Evolutionary conservation across 2,888 invertebrate genomes (phyloP), one percentile per base, ranked within the genome.

Genomic region (Isoperla grammatica): DNA sequence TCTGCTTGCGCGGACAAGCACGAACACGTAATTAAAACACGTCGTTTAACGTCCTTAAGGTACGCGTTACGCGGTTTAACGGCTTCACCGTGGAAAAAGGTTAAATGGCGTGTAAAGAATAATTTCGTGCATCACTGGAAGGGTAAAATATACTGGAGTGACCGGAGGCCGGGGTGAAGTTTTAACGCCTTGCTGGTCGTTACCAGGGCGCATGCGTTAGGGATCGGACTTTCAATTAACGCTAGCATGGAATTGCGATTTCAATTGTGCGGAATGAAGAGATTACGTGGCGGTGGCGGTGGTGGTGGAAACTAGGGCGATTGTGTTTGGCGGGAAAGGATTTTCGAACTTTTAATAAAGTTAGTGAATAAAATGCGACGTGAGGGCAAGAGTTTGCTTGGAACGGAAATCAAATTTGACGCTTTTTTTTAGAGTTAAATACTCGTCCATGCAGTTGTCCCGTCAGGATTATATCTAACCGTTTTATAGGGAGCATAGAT

Each of bases 41-140:
- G 29, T 29, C 29, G 29, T 29, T 29, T 29, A 8, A 29, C 8
- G 29, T 29, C 29, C 8, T 29, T 8, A 29, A 29, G 29, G 4
- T 29, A 8, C 5, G 29, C 29, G 29, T 29, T 29, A 29, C 8
- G 29, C 29, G 29, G 29, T 29, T 8, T 29, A 29, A 29, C 29
- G 29, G 29, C 29, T 6, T 4, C 4, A 45, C 13, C 45, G 15
- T 42, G 45, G 17, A 45, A 45, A 15, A 45, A 15, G 12, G 17
- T 45, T 45, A 45, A 60, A 60, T 62, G 62, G 63, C 45, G 57
- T 62, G 62, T 63, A 58, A 63, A 62, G 62, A 60, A 63, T 60
- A 60, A 63, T 63, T 63, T 63, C 58, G 57, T 57, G 63, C 57
- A 35, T 58, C 57, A 56, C 46, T 46, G 57, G 50, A 56, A 42